Evolutionary conservation across 2,888 invertebrate genomes (phyloP), one percentile per base, ranked within the genome.

Genomic region (Psococerastis gibbosa): DNA sequence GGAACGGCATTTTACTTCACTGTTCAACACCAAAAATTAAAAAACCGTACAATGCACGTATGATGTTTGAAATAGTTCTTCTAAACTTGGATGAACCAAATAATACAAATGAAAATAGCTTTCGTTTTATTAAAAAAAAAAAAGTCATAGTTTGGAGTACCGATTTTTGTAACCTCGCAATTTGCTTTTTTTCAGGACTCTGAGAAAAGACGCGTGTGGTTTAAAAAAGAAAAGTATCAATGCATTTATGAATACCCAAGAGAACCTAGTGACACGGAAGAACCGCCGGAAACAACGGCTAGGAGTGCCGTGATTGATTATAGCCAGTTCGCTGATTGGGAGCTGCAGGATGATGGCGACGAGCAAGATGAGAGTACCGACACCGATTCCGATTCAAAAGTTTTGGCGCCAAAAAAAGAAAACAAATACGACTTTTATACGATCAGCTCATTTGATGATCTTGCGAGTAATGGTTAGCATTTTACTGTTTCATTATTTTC

Each of bases 201-300:
- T 72, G 51, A 56, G 57, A 45, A 60, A 59, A 76, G 75, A 58
- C 71, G 71, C 52, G 83, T 84, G 38, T 78, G 77, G 63, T 84
- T 83, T 65, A 82, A 83, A 56, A 76, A 80, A 43, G 81, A 82
- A 62, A 78, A 78, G 58, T 81, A 81, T 61, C 81, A 82, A 61
- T 79, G 80, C 56, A 79, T 83, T 47, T 84, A 82, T 60, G 81
- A 83, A 61, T 83, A 84, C 63, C 83, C 83, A 41, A 73, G 78
- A 52, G 82, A 82, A 61, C 70, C 68, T 32, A 55, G 63, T 50
- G 71, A 60, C 20, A 52, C 59, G 44, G 56, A 60, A 45, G 53
- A 56, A 46, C 55, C 51, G 46, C 55, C 50, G 2, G 32, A 22
- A 16, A 23, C 41, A 13, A 17, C 45, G 15, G 31, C 31, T 22